A percentile compares a stretch with the other conserved stretches of the same genome.
Conservation (phyloP, 2,888 invertebrate genomes). For the Phengaris alcon region DNA sequence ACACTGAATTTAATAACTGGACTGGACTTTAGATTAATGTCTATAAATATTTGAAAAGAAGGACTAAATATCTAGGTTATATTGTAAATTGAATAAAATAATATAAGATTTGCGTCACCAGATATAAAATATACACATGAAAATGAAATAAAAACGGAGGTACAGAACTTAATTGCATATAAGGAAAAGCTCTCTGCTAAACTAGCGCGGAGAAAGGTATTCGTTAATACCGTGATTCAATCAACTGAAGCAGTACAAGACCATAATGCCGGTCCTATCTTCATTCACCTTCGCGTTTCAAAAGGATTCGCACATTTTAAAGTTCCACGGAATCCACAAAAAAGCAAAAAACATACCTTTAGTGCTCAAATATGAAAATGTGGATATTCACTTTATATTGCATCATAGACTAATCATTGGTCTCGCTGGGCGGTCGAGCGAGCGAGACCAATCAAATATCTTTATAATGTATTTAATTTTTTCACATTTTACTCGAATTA, state of each 20-base stretch:
- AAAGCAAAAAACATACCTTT: neutral
- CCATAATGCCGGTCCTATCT: neutral
- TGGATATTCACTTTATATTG: neutral
- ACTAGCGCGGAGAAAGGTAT: conserved; percentile 17
- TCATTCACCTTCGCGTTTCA: conserved; percentile 26
- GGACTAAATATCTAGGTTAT: too few species aligned
- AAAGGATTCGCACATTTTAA: conserved; percentile 28
- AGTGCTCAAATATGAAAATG: neutral
- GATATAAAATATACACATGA: neutral
- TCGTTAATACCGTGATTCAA: conserved; percentile 21
- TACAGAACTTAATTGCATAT: conserved; percentile 1
- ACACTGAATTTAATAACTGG: too few species aligned
- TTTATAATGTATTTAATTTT: neutral
- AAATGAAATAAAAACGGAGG: conserved; percentile 15
- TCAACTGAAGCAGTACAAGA: conserved; percentile 17
- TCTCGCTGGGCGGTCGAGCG: too few species aligned
- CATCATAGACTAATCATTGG: neutral
- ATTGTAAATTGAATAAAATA: too few species aligned
- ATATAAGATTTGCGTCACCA: too few species aligned
- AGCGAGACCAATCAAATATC: too few species aligned
- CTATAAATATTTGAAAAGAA: too few species aligned
- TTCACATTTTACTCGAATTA: neutral
- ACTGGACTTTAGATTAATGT: too few species aligned
- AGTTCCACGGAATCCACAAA: neutral
- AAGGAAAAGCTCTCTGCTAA: conserved; percentile 13